A percentile compares a stretch with the other conserved stretches of the same genome.
phyloP scores from a whole-genome alignment of 2,113 vertebrate genomes.

The Syngnathus scovelli region DNA sequence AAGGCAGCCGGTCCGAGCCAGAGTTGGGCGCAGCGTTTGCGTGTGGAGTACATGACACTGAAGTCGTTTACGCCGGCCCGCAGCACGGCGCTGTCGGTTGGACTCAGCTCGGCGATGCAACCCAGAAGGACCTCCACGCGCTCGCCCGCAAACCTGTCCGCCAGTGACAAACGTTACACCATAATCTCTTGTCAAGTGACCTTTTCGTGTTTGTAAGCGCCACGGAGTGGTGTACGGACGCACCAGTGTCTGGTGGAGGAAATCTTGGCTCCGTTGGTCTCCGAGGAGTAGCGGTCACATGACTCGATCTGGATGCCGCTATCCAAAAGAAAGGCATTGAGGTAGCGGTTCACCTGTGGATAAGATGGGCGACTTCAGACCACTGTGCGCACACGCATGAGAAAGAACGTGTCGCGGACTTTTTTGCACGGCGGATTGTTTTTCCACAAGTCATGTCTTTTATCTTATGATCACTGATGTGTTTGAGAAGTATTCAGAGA shows the following conservation, averaged over 20 bases:
- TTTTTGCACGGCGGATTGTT: not conserved
- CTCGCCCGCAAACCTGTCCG: constrained; percentile 78
- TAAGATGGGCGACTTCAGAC: not conserved
- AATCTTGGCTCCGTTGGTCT: constrained; percentile 89
- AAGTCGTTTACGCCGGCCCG: constrained; percentile 86
- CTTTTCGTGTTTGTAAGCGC: not conserved
- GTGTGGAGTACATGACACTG: constrained; percentile 92
- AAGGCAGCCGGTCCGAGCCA: constrained; percentile 90
- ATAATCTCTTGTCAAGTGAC: not conserved
- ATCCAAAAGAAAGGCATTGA: constrained; percentile 83
- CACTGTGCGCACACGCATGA: not conserved
- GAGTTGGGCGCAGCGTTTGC: constrained; percentile 85
- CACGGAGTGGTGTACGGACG: not conserved
- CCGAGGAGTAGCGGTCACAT: constrained; percentile 85
- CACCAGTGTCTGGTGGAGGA: constrained; percentile 84
- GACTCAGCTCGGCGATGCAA: constrained; percentile 83
- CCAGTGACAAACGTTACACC: not conserved
- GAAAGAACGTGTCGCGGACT: not conserved
- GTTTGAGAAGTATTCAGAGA: too few relatives aligned
- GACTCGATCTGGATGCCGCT: constrained; percentile 83
- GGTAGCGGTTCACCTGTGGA: constrained; percentile 81
- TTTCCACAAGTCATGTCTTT: not conserved
- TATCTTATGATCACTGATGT: too few relatives aligned
- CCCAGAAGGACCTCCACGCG: constrained; percentile 83
- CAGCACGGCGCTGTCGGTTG: constrained; percentile 77